Base-by-base conservation (phyloP, 2,113 vertebrate genomes). In the Tragelaphus imberbis region DNA sequence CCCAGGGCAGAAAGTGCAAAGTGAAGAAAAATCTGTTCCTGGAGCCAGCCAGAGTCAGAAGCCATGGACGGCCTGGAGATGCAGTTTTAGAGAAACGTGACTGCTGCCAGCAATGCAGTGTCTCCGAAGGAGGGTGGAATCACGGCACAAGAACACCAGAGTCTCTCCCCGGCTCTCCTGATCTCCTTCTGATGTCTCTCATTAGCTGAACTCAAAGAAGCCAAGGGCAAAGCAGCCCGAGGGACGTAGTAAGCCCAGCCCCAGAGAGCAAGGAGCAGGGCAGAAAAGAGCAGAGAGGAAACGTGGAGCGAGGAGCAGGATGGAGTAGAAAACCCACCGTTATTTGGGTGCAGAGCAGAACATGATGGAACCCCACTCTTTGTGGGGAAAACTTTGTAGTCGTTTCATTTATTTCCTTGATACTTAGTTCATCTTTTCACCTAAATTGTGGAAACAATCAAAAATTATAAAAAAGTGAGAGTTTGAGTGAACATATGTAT, bases 371-470 rank as follows among this genome's bases (percentile, higher is more conserved):
- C 5, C 2, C 51, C 40, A 65, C 21, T 80, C 16, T 55, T 53
- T 9, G 71, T 3, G 16, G 7, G 56, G 30, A 75, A 88, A 88
- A 53, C 36, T 68, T 0, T 40, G 30, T 15, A 75, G 40, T n/a
- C 8, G 10, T 88, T 77, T 84, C 44, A 33, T 82, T 56, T 68
- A 8, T 86, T 90, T 92, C n/a, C 47, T 53, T 84, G 36, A 86
- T 51, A 28, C 25, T 33, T 68, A 71, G 44, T 47, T 63, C 33
- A 63, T 56, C 75, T 63, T 91, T 93, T 44, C 58, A 53, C 21
- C 58, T 77, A 44, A 77, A 71, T 63, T 92, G 36, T 59, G 84
- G 90, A 95, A 93, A 65, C 30, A 95, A 71, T 71, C 27, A 93
- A 71, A 36, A 15, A 59, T 28, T 33, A 61, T 5, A 84, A 30